A percentile compares a stretch with the other conserved stretches of the same genome.
Evolutionary conservation across 2,113 vertebrate species (phyloP).

Genomic region (Gambusia affinis): DNA sequence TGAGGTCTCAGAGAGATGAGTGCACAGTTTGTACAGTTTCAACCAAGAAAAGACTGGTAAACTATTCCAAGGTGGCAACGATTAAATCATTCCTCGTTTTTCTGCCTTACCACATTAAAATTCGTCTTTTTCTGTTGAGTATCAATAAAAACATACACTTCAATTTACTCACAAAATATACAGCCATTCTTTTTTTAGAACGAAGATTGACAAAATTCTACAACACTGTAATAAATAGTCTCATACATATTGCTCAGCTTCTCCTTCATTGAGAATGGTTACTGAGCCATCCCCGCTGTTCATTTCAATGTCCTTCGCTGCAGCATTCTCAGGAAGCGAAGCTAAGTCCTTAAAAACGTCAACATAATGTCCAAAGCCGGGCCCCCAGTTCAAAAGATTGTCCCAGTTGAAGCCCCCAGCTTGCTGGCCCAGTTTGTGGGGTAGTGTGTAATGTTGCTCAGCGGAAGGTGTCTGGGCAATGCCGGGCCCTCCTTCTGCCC

Average conservation of each 20-base stretch:
- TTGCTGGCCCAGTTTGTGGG: conserved; percentile 86
- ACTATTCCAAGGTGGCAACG: conserved; percentile 60
- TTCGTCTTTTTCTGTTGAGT: conserved; percentile 74
- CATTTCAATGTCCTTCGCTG: conserved; percentile 86
- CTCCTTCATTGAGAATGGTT: conserved; percentile 87
- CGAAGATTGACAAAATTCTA: conserved; percentile 65
- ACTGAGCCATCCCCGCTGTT: conserved; percentile 85
- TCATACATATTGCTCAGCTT: conserved; percentile 95
- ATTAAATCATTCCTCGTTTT: conserved; percentile 53
- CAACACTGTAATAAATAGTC: conserved; percentile 77
- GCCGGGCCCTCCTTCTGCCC: conserved; percentile 87
- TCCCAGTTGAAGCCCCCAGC: conserved; percentile 95
- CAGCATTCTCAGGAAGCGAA: conserved; percentile 89
- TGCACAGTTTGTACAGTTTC: conserved; percentile 35
- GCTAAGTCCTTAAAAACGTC: conserved; percentile 98
- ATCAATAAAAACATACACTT: conserved; percentile 59
- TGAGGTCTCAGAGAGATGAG: conserved; percentile 44
- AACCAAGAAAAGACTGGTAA: conserved; percentile 56
- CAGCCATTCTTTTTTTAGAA: conserved; percentile 51
- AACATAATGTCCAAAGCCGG: conserved; percentile 95
- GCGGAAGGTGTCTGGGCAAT: conserved; percentile 71
- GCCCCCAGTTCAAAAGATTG: conserved; percentile 97
- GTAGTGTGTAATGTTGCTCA: conserved; percentile 83
- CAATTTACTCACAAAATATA: conserved; percentile 67
- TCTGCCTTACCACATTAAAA: conserved; percentile 83